Evolutionary conservation across 2,113 vertebrate genomes (phyloP).

Genomic region (Antechinus stuartii): DNA sequence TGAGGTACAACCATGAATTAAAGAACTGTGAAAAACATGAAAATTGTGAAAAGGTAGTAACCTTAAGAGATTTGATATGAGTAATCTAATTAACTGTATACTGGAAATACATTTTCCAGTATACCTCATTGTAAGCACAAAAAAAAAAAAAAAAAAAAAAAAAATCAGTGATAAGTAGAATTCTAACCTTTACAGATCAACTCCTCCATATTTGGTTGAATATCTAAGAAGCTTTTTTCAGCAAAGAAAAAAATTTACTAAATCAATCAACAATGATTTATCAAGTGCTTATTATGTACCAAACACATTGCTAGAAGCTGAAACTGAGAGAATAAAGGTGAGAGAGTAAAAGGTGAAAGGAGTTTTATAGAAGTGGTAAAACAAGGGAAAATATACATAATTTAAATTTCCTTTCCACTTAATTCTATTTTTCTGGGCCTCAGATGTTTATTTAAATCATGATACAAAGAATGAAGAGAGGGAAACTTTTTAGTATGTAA

Average conservation of each 20-base stretch:
- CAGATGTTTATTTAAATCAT: no score
- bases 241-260: not conserved
- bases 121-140: not conserved
- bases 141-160: not conserved
- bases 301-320: not conserved
- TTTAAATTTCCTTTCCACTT: no score
- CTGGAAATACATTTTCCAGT: not conserved
- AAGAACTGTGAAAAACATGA: not conserved
- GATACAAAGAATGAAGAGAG: no score
- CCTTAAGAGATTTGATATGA: not conserved
- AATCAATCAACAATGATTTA: not conserved
- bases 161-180: not conserved
- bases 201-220: not conserved
- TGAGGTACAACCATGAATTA: not conserved
- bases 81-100: not conserved
- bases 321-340: not conserved
- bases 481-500: no score
- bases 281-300: not conserved
- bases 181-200: not conserved
- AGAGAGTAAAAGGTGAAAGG: no score
- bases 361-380: no score
- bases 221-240: not conserved
- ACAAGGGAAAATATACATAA: no score
- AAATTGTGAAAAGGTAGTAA: not conserved
- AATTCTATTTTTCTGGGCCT: no score